Conservation (phyloP, 2,888 invertebrate species). For the Erebia aethiops region DNA sequence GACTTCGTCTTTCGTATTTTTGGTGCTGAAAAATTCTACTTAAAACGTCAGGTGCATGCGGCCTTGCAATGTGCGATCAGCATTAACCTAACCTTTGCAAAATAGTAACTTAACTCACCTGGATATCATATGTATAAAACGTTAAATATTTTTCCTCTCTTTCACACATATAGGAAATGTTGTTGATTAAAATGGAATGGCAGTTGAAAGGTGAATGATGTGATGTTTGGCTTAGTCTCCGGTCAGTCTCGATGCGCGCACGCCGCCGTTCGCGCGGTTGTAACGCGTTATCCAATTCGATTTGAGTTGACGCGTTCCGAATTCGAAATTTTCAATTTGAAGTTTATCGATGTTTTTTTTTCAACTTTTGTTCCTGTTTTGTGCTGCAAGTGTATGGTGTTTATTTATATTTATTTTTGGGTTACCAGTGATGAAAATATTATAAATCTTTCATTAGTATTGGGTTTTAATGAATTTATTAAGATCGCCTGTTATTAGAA, state of each 20-base stretch:
- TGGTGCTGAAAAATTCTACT: too few relatives aligned
- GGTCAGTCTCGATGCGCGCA: constrained; percentile 77
- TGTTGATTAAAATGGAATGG: constrained; percentile 54
- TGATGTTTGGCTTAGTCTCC: constrained; percentile 59
- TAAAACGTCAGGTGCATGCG: background rate
- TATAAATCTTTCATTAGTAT: background rate
- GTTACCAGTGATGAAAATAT: constrained; percentile 42
- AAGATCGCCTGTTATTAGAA: background rate
- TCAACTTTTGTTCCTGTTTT: constrained; percentile 44
- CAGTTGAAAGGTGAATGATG: constrained; percentile 58
- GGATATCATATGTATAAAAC: constrained; percentile 45
- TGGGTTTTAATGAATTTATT: background rate
- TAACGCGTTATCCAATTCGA: constrained; percentile 46
- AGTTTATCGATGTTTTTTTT: constrained; percentile 67
- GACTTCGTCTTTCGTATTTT: too few relatives aligned
- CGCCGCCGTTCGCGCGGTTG: constrained; percentile 65
- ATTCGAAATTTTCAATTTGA: constrained; percentile 57
- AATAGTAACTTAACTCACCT: constrained; percentile 57
- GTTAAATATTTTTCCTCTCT: constrained; percentile 45
- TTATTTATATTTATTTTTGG: constrained; percentile 41
- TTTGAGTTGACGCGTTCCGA: constrained; percentile 60
- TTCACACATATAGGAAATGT: constrained; percentile 50
- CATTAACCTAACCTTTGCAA: constrained; percentile 57
- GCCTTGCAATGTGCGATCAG: background rate
- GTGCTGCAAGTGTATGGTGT: constrained; percentile 48